Evolutionary conservation across 2,113 vertebrate genomes (phyloP).

Genomic region (Phaetusa simplex): DNA sequence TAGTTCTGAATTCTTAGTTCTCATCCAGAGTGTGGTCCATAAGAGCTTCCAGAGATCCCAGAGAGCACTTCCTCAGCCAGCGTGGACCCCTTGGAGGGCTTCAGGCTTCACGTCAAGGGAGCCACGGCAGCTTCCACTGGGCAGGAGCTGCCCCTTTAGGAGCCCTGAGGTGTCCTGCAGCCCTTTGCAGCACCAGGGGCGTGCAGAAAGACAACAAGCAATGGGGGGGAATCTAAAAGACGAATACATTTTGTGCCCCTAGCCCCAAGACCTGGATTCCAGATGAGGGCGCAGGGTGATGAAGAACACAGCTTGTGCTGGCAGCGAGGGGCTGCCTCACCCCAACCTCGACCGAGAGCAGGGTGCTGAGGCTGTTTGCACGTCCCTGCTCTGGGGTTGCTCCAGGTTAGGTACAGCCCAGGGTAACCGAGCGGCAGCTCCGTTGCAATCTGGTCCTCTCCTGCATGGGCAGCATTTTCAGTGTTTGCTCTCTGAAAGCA

Average conservation of each 20-base stretch:
- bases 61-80: not conserved
- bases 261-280: not conserved
- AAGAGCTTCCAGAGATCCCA: not conserved
- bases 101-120: not conserved
- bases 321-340: not conserved
- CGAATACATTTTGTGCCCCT: not conserved
- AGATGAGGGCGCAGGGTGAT: not conserved
- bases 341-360: not conserved
- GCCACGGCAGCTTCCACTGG: not conserved
- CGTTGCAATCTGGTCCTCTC: not conserved
- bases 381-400: not conserved
- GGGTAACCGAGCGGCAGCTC: fast-evolving
- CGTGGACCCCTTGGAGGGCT: fast-evolving
- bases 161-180: not conserved
- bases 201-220: not conserved
- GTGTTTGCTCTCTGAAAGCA: not conserved
- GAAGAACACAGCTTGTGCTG: not conserved
- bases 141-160: not conserved
- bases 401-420: fast-evolving
- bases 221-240: not conserved
- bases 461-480: fast-evolving
- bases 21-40: not conserved
- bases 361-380: not conserved
- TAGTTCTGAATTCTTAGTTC: not conserved
- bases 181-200: not conserved